Percentiles rank a stretch among this genome's conserved stretches.
phyloP scores from a whole-genome alignment of 2,113 vertebrate species.

The Cepphus grylle region DNA sequence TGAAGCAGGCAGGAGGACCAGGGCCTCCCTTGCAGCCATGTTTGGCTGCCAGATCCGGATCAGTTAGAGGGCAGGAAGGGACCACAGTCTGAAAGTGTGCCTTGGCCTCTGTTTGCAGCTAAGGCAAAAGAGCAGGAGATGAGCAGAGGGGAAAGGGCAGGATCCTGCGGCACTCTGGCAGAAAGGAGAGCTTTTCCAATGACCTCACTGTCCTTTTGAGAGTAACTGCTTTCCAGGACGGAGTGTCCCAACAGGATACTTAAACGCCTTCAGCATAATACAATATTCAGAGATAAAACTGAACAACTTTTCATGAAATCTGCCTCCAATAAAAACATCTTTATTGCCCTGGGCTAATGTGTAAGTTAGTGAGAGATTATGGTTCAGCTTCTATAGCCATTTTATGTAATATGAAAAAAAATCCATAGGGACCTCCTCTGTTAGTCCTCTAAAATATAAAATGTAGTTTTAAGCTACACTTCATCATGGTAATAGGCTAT shows the following conservation, averaged over 20 bases:
- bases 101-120: neutral
- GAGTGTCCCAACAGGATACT: constrained; percentile 21
- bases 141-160: neutral
- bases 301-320: constrained; percentile 63
- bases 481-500: constrained; percentile 61
- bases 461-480: constrained; percentile 60
- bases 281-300: constrained; percentile 31
- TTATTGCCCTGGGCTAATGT: constrained; percentile 70
- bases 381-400: constrained; percentile 45
- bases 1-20: neutral
- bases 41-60: accelerated
- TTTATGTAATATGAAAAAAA: constrained; percentile 59
- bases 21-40: neutral
- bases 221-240: constrained; percentile 19
- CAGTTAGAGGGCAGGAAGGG: neutral
- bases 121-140: neutral
- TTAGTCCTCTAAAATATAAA: constrained; percentile 66
- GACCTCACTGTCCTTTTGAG: neutral
- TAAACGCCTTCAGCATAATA: neutral
- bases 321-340: constrained; percentile 68
- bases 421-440: constrained; percentile 46
- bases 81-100: neutral
- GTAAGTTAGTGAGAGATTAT: constrained; percentile 64
- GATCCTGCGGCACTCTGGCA: neutral
- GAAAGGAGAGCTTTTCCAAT: neutral